These are phyloP conservation scores for Carposina sasakii DNA, from an alignment of 1,140 invertebrate genomes.

Conservation along the genomic window DNA sequence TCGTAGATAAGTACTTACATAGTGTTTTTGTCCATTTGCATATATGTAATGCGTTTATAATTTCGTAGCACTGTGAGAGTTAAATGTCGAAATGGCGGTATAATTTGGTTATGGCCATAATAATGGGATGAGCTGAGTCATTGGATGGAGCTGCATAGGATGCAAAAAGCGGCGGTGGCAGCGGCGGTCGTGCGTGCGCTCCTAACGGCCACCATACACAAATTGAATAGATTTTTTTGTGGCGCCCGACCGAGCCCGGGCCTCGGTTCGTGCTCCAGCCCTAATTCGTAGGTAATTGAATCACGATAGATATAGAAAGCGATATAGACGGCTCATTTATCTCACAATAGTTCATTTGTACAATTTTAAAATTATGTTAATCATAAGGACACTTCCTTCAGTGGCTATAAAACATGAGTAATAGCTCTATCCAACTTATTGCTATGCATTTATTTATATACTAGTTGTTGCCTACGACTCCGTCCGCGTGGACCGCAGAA, in stretches of 20 bases:
- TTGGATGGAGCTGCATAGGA: no score
- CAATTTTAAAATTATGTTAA: no score
- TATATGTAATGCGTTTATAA: no score
- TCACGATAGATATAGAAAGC: conserved; percentile 38
- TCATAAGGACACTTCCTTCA: no score
- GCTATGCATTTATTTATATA: no score
- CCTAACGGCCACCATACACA: conserved; percentile 58
- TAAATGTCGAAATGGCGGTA: conserved; percentile 48
- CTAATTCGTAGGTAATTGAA: conserved; percentile 59
- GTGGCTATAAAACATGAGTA: no score
- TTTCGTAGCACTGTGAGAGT: no score
- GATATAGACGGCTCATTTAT: conserved; percentile 11
- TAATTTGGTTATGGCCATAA: conserved; percentile 62
- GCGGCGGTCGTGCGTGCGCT: not conserved
- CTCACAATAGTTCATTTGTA: conserved; percentile 1
- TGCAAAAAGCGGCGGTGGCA: not conserved
- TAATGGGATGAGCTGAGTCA: conserved; percentile 51
- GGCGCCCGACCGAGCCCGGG: conserved; percentile 34
- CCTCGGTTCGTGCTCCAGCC: conserved; percentile 38
- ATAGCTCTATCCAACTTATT: no score
- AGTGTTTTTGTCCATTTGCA: no score
- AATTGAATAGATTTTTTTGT: conserved; percentile 61
- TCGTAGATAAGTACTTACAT: no score
- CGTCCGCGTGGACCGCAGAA: no score
- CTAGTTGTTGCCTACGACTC: no score